Evolutionary conservation across 2,888 invertebrate genomes (phyloP), one percentile per base, ranked within the genome.

Genomic region (Dioctria linearis): DNA sequence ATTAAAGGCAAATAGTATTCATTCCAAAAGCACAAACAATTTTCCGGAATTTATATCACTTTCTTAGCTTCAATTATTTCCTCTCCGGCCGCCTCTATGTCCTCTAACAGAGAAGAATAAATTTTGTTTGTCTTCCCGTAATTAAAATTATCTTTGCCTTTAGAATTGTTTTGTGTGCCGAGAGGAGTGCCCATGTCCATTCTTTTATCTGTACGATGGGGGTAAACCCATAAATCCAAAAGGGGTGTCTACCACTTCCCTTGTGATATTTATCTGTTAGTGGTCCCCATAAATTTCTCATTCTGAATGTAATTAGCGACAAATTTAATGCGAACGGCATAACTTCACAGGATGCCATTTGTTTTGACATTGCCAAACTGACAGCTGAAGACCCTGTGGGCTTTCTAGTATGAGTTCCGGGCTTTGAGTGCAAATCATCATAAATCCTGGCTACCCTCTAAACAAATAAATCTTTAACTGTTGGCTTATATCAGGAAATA

Each of bases 261-360:
- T 63, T 63, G 11, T 63, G 76, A 63, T 63, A 76, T 76, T 76
- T 76, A 76, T 76, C 76, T 63, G 61, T 76, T 63, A 76, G 76
- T 76, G 76, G 76, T 76, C 5, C 63, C 76, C 76, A 76, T 76
- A 76, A 76, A 76, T 76, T 76, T 76, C 76, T 63, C 76, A 73
- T 63, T 76, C 63, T 76, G 76, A 76, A 76, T 76, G 76, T 76
- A 76, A 76, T 76, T 76, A 76, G 76, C 76, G 76, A 76, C 76
- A 76, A 76, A 76, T 76, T 76, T 76, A 63, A 76, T 76, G 76
- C 76, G 76, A 63, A 76, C 76, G 49, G 73, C 51, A 46, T 76
- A 76, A 63, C 63, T 76, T 39, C 63, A 76, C 49, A 61, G 63
- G 76, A 76, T 63, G 49, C 63, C 76, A 76, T 76, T 76, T 76